phyloP scores from a whole-genome alignment of 2,797 vertebrate species.

The Neopelma chrysocephalum region DNA sequence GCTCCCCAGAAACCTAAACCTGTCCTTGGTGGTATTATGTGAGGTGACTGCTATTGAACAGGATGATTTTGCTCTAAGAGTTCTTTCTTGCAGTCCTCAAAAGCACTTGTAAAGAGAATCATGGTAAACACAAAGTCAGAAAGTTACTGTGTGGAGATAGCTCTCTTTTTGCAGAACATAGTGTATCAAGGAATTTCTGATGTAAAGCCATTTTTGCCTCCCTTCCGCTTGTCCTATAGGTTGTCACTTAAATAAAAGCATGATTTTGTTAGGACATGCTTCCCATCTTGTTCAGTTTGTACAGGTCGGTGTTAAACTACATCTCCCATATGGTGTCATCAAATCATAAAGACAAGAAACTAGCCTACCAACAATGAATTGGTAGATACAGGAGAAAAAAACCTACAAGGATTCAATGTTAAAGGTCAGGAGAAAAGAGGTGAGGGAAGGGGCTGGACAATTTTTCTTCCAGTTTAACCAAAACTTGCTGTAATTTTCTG shows the following conservation, averaged over 20 bases:
- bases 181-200: not conserved
- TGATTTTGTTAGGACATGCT: not conserved
- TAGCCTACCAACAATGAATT: not conserved
- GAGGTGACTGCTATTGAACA: not conserved
- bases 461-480: not conserved
- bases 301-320: not conserved
- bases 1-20: slow-evolving; percentile 29
- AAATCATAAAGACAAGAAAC: not conserved
- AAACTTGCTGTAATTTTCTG: not conserved
- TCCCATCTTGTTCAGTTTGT: not conserved
- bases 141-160: not conserved
- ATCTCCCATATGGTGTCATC: not conserved
- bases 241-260: slow-evolving; percentile 5
- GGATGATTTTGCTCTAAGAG: not conserved
- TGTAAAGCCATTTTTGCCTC: not conserved
- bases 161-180: not conserved
- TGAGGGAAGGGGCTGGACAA: not conserved
- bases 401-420: not conserved
- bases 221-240: not conserved
- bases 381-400: not conserved
- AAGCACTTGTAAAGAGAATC: not conserved
- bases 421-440: not conserved
- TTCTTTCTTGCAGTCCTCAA: not conserved
- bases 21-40: not conserved
- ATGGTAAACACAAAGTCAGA: not conserved